These are phyloP conservation scores for Pachyseris speciosa DNA, from an alignment of 64 coral and sea anemone genomes.

Conservation along the genomic window DNA sequence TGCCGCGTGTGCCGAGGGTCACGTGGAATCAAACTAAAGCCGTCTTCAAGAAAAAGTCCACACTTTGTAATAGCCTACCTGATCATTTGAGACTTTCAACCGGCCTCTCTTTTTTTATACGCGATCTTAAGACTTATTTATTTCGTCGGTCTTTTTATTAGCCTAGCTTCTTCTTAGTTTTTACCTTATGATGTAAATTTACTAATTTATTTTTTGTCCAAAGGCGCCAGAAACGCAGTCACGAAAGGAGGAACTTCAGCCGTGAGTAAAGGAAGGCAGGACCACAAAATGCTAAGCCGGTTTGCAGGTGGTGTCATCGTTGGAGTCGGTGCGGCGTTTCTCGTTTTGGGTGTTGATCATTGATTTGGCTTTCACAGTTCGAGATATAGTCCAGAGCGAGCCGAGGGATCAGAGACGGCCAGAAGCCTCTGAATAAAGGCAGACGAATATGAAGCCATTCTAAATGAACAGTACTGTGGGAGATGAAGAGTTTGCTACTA, in stretches of 20 bases:
- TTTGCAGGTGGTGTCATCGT: background rate
- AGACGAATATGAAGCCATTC: background rate
- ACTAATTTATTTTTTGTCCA: too few species aligned
- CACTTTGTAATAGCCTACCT: too few species aligned
- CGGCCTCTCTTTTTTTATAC: too few species aligned
- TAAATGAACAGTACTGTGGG: background rate
- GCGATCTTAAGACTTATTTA: too few species aligned
- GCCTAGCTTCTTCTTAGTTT: too few species aligned
- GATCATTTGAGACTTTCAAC: too few species aligned
- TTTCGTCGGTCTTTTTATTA: too few species aligned
- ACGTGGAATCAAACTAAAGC: too few species aligned
- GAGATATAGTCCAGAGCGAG: background rate
- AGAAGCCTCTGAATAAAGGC: background rate
- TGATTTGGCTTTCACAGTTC: background rate
- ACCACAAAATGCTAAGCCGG: background rate
- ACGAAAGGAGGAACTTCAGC: background rate
- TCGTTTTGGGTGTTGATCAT: background rate
- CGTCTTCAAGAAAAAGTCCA: too few species aligned
- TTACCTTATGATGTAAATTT: too few species aligned
- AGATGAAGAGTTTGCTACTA: too few species aligned
- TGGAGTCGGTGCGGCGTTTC: background rate
- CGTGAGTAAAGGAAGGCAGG: background rate
- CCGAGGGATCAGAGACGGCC: constrained; percentile 8
- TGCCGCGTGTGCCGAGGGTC: too few species aligned
- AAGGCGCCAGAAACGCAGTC: background rate